Conservation (phyloP, 2,797 vertebrate species). For the Gastrophryne carolinensis region DNA sequence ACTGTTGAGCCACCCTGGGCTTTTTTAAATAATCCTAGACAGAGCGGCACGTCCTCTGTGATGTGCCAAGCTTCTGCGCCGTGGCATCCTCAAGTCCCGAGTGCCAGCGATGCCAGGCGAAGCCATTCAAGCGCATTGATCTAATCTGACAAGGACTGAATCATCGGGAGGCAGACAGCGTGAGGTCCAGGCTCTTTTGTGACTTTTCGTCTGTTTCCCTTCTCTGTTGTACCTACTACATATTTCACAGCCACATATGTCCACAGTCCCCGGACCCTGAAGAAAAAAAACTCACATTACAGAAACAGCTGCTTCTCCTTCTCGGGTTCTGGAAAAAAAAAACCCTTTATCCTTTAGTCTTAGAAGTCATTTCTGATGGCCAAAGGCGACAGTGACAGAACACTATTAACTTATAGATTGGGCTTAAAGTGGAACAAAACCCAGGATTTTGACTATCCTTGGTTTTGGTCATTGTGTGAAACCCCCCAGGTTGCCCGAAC, state of each 20-base stretch:
- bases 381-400: no score
- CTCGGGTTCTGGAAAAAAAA: not conserved
- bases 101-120: conserved; percentile 21
- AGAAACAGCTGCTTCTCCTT: not conserved
- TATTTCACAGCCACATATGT: conserved; percentile 22
- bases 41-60: not conserved
- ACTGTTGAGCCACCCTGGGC: not conserved
- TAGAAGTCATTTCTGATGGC: not conserved
- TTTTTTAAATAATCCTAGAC: not conserved
- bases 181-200: conserved; percentile 12
- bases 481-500: no score
- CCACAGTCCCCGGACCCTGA: not conserved
- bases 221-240: not conserved
- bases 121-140: conserved; percentile 18
- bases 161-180: conserved; percentile 7
- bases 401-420: no score
- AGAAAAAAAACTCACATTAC: not conserved
- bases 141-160: conserved; percentile 35
- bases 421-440: no score
- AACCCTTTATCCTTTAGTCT: not conserved
- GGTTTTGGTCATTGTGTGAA: no score
- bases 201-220: conserved; percentile 1
- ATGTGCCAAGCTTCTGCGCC: conserved; percentile 26
- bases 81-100: conserved; percentile 22
- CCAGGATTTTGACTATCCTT: no score